Evolutionary conservation across 2,888 invertebrate genomes (phyloP), one percentile per base, ranked within the genome.

Genomic region (Phragmatobia fuliginosa): DNA sequence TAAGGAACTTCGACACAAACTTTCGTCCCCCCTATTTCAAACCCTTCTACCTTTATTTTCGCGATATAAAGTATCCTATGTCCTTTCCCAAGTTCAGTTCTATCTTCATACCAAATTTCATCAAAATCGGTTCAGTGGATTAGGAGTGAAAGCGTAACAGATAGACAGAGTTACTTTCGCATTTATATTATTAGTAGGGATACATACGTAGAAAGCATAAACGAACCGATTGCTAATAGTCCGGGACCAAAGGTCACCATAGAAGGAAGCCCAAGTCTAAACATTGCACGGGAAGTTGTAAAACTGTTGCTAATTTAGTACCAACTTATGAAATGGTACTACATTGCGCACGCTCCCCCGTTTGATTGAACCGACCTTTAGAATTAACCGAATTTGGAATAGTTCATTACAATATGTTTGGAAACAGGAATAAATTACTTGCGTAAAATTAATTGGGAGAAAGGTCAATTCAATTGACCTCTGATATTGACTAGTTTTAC

Each of bases 211-310:
- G 2, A 21, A 36, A 31, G 31, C 38, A 33, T 31, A 59, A 33
- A 56, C 25, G 32, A 61, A 32, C 65, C 21, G 61, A 41, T 63
- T 4, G 52, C 58, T n/a, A 64, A 59, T 41, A 60, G 18, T 49
- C 28, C 21, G 28, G 49, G 73, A 67, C 49, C 64, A 67, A 70
- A 68, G 68, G 66, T 69, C 68, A 66, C 3, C 16, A 21, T 18
- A 73, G 68, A 38, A 77, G 87, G 87, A 87, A 85, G 77, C 77
- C 61, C 59, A 66, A 81, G 74, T 83, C 79, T 77, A 87, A 87
- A 86, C 87, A 87, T 69, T 66, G 73, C 70, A 69, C 76, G 73
- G 80, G 81, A 85, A 85, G 83, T 73, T 71, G 73, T 85, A 81
- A 82, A 82, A 80, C 72, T 64, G 72, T 71, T 72, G 81, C 83